These are phyloP conservation scores for Drosophila anomalipes DNA, from an alignment of 2,888 invertebrate genomes.

Conservation along the genomic window DNA sequence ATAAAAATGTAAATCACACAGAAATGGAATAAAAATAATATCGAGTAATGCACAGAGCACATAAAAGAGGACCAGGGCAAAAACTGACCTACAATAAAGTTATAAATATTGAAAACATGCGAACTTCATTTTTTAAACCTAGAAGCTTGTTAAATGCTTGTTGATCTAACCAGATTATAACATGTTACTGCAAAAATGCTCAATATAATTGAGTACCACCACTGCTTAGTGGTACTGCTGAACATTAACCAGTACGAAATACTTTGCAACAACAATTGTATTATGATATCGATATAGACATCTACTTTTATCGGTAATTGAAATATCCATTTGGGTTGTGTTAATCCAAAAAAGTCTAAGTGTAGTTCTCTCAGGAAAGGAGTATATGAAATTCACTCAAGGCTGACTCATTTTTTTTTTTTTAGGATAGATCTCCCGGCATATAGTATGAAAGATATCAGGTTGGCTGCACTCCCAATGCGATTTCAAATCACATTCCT, in stretches of 20 bases:
- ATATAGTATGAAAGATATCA: neutral
- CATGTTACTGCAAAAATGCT: neutral
- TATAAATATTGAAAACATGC: neutral
- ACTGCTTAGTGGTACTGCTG: neutral
- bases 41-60: neutral
- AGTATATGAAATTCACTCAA: neutral
- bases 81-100: neutral
- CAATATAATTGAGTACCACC: neutral
- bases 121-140: conserved; percentile 15
- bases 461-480: neutral
- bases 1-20: conserved; percentile 20
- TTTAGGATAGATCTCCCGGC: neutral
- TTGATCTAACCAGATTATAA: neutral
- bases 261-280: neutral
- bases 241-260: neutral
- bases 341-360: neutral
- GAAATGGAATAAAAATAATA: neutral
- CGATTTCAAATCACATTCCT: neutral
- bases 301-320: neutral
- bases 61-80: neutral
- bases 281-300: neutral
- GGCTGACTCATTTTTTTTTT: neutral
- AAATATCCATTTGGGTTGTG: neutral
- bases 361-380: neutral
- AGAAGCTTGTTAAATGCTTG: conserved; percentile 4